Percentiles rank a stretch among this genome's conserved stretches.
These are phyloP conservation scores for Echiichthys vipera DNA, from an alignment of 2,797 vertebrate genomes.

Conservation along the genomic window DNA sequence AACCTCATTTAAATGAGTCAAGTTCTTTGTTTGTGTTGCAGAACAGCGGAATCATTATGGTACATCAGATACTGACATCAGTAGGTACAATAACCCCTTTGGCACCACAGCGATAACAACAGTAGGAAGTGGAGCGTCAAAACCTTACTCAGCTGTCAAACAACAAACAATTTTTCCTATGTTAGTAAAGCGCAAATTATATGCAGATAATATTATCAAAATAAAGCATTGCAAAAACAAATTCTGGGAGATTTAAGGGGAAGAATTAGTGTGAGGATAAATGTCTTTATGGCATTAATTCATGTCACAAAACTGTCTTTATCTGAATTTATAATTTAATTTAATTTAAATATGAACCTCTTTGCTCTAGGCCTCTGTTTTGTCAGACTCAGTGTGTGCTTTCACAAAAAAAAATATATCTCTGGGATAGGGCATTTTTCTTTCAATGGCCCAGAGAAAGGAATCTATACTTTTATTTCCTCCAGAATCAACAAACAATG, in stretches of 20 bases:
- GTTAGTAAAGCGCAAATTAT: not conserved
- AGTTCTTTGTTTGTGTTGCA: slow-evolving; percentile 20
- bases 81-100: not conserved
- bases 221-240: not conserved
- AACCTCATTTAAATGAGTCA: slow-evolving; percentile 30
- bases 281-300: too few species aligned
- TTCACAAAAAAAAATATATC: slow-evolving; percentile 24
- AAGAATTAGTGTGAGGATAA: not conserved
- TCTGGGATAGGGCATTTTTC: slow-evolving; percentile 23
- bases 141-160: slow-evolving; percentile 5
- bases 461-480: slow-evolving; percentile 30
- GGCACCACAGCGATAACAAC: not conserved
- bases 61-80: slow-evolving; percentile 19
- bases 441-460: slow-evolving; percentile 19
- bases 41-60: slow-evolving; percentile 29
- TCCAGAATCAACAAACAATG: slow-evolving; percentile 44
- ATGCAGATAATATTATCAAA: not conserved
- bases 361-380: not conserved
- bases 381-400: slow-evolving; percentile 7
- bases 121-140: not conserved
- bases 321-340: not conserved
- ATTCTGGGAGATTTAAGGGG: not conserved
- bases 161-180: not conserved
- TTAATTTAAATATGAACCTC: not conserved
- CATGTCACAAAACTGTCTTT: not conserved